Base-by-base conservation (phyloP, 1,140 invertebrate genomes). In the Thaumatotibia leucotreta region DNA sequence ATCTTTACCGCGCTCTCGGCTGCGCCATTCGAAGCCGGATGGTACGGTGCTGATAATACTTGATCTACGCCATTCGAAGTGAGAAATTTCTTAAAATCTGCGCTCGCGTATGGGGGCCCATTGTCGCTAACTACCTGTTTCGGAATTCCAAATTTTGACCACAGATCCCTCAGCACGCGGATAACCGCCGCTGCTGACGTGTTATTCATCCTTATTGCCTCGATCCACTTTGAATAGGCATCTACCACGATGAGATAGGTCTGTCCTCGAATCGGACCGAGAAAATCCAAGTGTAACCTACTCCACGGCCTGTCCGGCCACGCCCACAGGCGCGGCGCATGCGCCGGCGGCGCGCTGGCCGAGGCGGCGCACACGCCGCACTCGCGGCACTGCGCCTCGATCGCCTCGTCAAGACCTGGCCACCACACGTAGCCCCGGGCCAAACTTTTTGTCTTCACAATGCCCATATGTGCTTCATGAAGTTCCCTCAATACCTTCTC, bases 351-450 rank as follows among this genome's bases (percentile, higher is more conserved):
- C 50, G 50, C 58, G 29, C 5, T 32, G 45, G 67, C 24, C 63
- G 61, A n/a, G n/a, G 49, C 62, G 20, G 29, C 11, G 4, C 35
- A 11, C 62, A 63, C 62, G 35, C 22, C 23, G 10, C 62, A 63
- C 4, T 14, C 62, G 11, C 35, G 31, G 35, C 62, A 63, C 20
- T 61, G n/a, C 0, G 54, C 20, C 70, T 91, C 82, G 24, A 92
- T 84, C 5, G 91, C 85, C 0, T 64, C 61, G 69, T 91, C 84
- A 3, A 92, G 80, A 8, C 74, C 69, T 29, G 82, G 83, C 91
- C 91, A 93, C 75, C 79, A 92, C 0, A 88, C 65, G 63, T 83
- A 82, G 1, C 62, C 70, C 1, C 91, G 67, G 4, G 89, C 49
- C 10, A 52, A 23, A 14, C 20, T 23, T 8, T 52, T 52, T 14